Evolutionary conservation across 2,113 vertebrate genomes (phyloP).

Genomic region (Ascaphus truei): DNA sequence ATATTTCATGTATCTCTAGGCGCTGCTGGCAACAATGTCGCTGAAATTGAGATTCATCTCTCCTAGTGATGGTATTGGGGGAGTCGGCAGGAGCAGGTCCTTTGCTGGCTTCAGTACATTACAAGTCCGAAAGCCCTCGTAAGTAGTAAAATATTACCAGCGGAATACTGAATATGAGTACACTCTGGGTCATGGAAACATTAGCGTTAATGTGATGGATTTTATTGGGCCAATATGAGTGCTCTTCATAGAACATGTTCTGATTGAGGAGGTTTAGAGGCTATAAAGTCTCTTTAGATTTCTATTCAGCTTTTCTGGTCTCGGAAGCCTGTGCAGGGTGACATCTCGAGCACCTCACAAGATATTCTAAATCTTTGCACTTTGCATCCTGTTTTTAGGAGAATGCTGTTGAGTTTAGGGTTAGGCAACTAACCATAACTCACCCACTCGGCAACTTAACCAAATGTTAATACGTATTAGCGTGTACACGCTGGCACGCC

Average conservation of each 20-base stretch:
- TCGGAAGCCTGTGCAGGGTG: background rate
- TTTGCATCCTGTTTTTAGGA: no score
- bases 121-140: conserved; percentile 62
- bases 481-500: no score
- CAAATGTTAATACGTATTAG: no score
- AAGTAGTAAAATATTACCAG: conserved; percentile 43
- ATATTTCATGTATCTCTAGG: conserved; percentile 4
- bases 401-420: no score
- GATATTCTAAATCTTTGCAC: no score
- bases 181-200: background rate
- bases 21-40: conserved; percentile 56
- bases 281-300: background rate
- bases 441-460: no score
- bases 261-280: background rate
- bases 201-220: background rate
- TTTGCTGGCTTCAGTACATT: conserved; percentile 67
- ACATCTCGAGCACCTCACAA: background rate
- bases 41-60: conserved; percentile 68
- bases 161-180: background rate
- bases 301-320: background rate
- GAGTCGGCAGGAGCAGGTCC: conserved; percentile 68
- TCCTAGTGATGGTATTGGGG: conserved; percentile 51
- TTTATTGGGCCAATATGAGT: background rate
- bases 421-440: no score
- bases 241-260: background rate